Evolutionary conservation across 2,888 invertebrate genomes (phyloP).

Genomic region (Epistrophella euchroma): DNA sequence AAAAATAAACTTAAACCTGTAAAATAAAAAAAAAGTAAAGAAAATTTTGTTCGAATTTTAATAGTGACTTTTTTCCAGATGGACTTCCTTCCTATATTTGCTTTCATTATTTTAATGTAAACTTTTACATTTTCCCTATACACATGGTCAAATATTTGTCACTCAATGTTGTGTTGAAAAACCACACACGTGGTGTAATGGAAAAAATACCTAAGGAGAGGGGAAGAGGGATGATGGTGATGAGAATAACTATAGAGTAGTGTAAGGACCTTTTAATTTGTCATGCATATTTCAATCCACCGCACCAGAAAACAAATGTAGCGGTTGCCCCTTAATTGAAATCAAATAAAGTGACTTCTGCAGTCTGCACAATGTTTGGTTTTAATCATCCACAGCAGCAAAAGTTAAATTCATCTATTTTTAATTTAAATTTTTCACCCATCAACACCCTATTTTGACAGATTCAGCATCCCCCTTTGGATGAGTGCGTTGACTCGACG

Average conservation of each 20-base stretch:
- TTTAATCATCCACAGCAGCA: slow-evolving; percentile 53
- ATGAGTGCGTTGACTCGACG: slow-evolving; percentile 55
- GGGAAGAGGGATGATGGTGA: background rate
- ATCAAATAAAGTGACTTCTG: slow-evolving; percentile 70
- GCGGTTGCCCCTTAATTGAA: slow-evolving; percentile 68
- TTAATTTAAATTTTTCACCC: background rate
- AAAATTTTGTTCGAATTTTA: slow-evolving; percentile 1
- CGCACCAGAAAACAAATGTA: slow-evolving; percentile 60
- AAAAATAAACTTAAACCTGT: background rate
- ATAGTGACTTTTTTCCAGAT: slow-evolving; percentile 5
- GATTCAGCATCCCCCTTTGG: slow-evolving; percentile 50
- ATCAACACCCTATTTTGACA: background rate
- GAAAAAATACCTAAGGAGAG: background rate
- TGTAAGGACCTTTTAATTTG: background rate
- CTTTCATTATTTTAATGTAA: slow-evolving; percentile 32
- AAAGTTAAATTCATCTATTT: slow-evolving; percentile 39
- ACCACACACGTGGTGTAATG: background rate
- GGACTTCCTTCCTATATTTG: slow-evolving; percentile 15
- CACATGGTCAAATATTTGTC: slow-evolving; percentile 27
- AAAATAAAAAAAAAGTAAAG: background rate
- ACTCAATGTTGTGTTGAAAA: background rate
- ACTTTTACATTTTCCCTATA: slow-evolving; percentile 6
- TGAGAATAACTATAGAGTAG: too few relatives aligned
- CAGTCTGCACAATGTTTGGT: slow-evolving; percentile 45
- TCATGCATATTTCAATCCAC: background rate